Conservation (phyloP, 2,797 vertebrate species). For the Chrosomus eos region DNA sequence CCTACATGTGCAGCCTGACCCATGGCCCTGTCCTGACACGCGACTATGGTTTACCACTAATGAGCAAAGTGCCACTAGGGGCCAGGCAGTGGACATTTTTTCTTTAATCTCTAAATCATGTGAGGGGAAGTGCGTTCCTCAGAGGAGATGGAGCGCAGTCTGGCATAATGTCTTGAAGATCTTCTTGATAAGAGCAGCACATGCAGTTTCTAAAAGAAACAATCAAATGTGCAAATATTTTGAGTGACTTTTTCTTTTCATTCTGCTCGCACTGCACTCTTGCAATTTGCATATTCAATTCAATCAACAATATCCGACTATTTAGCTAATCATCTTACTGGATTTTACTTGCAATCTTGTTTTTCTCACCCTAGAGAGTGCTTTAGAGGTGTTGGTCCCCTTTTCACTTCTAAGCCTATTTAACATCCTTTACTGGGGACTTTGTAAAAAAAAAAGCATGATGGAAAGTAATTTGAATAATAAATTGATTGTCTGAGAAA, state of each 20-base stretch:
- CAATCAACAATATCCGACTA: neutral
- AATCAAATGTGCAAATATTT: neutral
- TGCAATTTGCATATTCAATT: neutral
- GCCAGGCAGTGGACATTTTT: conserved; percentile 77
- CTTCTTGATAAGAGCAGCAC: neutral
- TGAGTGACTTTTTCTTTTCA: neutral
- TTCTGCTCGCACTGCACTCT: neutral
- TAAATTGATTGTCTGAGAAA: neutral
- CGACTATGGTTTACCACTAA: conserved; percentile 81
- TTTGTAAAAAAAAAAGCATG: neutral
- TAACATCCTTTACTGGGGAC: neutral
- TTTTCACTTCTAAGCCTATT: neutral
- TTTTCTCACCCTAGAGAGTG: neutral
- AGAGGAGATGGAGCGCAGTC: conserved; percentile 84
- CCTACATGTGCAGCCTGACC: conserved; percentile 25
- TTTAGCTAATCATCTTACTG: neutral
- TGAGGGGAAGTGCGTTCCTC: conserved; percentile 38
- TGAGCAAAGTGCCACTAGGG: conserved; percentile 73
- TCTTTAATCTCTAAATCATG: conserved; percentile 89
- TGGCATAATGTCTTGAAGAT: conserved; percentile 76
- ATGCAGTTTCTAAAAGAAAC: neutral
- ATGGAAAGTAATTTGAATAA: neutral
- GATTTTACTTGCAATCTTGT: neutral
- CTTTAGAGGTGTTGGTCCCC: neutral
- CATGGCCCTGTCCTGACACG: conserved; percentile 64